phyloP scores from a whole-genome alignment of 1,140 invertebrate genomes.

The Telenomus remus region DNA sequence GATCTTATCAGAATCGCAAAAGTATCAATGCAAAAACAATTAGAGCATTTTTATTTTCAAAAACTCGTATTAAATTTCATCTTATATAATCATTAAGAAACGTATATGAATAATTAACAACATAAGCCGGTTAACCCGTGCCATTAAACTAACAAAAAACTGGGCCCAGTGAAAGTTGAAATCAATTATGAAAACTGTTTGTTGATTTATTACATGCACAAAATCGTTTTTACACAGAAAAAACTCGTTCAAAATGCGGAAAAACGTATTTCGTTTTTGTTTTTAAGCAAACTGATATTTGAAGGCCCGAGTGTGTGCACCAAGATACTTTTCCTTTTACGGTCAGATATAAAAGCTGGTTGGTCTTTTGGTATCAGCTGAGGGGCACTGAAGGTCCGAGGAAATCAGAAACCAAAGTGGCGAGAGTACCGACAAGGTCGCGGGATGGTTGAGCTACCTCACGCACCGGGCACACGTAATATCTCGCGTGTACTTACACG shows the following conservation, averaged over 20 bases:
- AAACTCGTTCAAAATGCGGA: not conserved
- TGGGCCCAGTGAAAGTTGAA: constrained; percentile 7
- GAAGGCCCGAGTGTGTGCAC: too few species aligned
- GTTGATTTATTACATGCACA: not conserved
- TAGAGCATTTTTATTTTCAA: too few species aligned
- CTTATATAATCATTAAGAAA: too few species aligned
- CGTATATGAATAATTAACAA: too few species aligned
- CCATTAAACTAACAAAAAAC: not conserved
- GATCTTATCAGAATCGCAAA: too few species aligned
- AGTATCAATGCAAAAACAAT: too few species aligned
- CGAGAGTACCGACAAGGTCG: constrained; percentile 41
- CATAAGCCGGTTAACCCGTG: not conserved
- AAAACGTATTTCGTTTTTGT: too few species aligned
- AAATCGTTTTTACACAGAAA: too few species aligned
- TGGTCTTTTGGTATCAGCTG: constrained; percentile 6
- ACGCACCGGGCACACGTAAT: constrained; percentile 45
- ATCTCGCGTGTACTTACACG: constrained; percentile 41
- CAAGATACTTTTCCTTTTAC: too few species aligned
- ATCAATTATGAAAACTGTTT: not conserved
- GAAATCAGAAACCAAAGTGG: constrained; percentile 42
- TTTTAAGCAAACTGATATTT: too few species aligned
- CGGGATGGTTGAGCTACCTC: constrained; percentile 21
- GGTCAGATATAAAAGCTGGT: too few species aligned
- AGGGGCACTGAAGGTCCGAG: constrained; percentile 22
- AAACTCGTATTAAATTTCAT: too few species aligned